Percentiles rank a stretch among this genome's conserved stretches.
Conservation (phyloP, 2,797 vertebrate genomes). For the Hafferia zeledoni region DNA sequence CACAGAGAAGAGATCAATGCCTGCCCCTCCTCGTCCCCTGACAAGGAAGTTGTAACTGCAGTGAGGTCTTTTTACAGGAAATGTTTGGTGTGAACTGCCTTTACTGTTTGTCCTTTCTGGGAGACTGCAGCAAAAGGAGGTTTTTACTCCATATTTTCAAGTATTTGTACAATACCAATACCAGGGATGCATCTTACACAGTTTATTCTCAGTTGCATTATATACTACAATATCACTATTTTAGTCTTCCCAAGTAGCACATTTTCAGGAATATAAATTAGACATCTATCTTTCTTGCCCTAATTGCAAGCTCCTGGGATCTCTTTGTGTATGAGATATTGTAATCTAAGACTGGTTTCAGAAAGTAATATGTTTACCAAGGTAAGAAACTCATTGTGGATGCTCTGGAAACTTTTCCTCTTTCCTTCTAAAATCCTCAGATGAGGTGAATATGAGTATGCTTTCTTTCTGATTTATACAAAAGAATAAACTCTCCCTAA, state of each 20-base stretch:
- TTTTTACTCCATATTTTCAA: not conserved
- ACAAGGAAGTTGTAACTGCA: not conserved
- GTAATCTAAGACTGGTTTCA: conserved; percentile 16
- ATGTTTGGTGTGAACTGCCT: not conserved
- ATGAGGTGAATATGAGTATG: not conserved
- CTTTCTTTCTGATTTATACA: conserved; percentile 3
- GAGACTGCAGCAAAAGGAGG: not conserved
- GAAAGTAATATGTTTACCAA: conserved; percentile 1
- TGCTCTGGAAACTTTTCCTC: not conserved
- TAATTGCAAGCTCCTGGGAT: conserved; percentile 2
- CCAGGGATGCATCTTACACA: not conserved
- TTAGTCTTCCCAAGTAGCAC: not conserved
- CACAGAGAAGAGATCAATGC: not conserved
- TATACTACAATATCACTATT: not conserved
- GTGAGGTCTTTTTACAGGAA: not conserved
- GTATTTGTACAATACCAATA: not conserved
- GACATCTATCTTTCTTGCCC: not conserved
- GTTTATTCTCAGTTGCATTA: not conserved
- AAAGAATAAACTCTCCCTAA: conserved; percentile 16
- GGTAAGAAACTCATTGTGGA: not conserved
- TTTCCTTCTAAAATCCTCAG: conserved; percentile 13
- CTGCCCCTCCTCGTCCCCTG: not conserved
- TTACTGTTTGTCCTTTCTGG: not conserved
- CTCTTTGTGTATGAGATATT: not conserved
- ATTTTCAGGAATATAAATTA: conserved; percentile 1